A percentile compares a stretch with the other conserved stretches of the same genome.
phyloP scores from a whole-genome alignment of 1,140 invertebrate genomes.

The Drosophila pseudoobscura region DNA sequence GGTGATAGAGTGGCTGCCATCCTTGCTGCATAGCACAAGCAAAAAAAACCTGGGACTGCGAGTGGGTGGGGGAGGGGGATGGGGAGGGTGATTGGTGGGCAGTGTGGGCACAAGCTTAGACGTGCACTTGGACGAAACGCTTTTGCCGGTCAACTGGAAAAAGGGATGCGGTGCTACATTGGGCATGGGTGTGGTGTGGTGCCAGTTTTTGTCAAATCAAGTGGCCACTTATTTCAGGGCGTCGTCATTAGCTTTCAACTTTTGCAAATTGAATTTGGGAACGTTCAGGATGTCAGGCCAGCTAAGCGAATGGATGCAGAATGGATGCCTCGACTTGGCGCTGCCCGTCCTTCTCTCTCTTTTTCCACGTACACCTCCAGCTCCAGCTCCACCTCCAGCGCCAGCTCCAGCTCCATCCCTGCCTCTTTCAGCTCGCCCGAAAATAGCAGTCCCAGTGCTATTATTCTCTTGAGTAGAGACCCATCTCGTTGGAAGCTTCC shows the following conservation, averaged over 20 bases:
- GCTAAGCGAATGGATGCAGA: not conserved
- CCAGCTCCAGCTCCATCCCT: not conserved
- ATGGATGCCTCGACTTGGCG: constrained; percentile 2
- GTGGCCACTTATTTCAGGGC: constrained; percentile 63
- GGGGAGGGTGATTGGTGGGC: not conserved
- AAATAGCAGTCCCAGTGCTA: not conserved
- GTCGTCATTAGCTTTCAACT: constrained; percentile 70
- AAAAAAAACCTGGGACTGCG: not conserved
- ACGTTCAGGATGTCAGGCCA: constrained; percentile 50
- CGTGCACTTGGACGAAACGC: constrained; percentile 32
- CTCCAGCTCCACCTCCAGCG: no score
- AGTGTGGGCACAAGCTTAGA: constrained; percentile 40
- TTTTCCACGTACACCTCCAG: not conserved
- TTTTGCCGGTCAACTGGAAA: constrained; percentile 7
- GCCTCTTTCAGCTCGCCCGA: no score
- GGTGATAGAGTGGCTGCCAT: constrained; percentile 15
- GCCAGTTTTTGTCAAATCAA: constrained; percentile 49
- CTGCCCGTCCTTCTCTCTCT: not conserved
- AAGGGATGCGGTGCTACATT: constrained; percentile 2
- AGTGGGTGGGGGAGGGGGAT: no score
- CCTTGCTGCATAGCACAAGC: not conserved
- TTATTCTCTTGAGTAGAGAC: constrained; percentile 7
- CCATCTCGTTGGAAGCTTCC: not conserved
- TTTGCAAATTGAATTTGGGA: constrained; percentile 71
- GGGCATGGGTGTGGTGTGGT: not conserved